These are phyloP conservation scores for Erpetoichthys calabaricus DNA, from an alignment of 2,797 vertebrate species.

Conservation along the genomic window DNA sequence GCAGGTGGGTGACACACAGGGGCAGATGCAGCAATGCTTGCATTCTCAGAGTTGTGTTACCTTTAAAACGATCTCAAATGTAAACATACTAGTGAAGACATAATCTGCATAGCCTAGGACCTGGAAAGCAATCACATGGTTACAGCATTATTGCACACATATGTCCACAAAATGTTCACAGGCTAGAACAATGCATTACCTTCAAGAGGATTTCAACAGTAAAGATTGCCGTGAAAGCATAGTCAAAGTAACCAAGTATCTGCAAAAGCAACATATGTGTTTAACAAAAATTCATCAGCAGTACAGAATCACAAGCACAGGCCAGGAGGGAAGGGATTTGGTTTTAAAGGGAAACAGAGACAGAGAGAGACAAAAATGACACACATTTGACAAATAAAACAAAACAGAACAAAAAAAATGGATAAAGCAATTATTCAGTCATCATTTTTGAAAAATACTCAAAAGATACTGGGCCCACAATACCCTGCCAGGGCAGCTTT, in stretches of 20 bases:
- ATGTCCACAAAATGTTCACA: constrained; percentile 46
- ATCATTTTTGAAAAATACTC: too few species aligned
- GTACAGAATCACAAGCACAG: not conserved
- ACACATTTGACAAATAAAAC: too few species aligned
- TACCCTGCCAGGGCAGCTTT: too few species aligned
- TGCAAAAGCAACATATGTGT: constrained; percentile 76
- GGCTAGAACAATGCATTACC: constrained; percentile 75
- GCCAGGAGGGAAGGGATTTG: not conserved
- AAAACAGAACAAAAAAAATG: too few species aligned
- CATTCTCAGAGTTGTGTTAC: constrained; percentile 71
- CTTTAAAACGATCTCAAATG: constrained; percentile 98
- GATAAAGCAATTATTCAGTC: too few species aligned
- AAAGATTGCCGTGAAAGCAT: constrained; percentile 99
- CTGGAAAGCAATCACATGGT: constrained; percentile 85
- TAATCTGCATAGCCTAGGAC: constrained; percentile 96
- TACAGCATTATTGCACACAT: constrained; percentile 69
- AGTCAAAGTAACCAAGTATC: constrained; percentile 99
- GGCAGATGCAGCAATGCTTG: constrained; percentile 66
- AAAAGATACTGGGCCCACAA: too few species aligned
- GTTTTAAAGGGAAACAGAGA: too few species aligned
- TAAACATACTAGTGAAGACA: constrained; percentile 99
- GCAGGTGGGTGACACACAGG: constrained; percentile 75
- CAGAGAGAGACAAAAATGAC: too few species aligned
- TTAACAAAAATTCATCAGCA: constrained; percentile 35
- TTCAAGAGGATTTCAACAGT: constrained; percentile 99